phyloP scores from a whole-genome alignment of 2,797 vertebrate species.

The Knipowitschia caucasica region DNA sequence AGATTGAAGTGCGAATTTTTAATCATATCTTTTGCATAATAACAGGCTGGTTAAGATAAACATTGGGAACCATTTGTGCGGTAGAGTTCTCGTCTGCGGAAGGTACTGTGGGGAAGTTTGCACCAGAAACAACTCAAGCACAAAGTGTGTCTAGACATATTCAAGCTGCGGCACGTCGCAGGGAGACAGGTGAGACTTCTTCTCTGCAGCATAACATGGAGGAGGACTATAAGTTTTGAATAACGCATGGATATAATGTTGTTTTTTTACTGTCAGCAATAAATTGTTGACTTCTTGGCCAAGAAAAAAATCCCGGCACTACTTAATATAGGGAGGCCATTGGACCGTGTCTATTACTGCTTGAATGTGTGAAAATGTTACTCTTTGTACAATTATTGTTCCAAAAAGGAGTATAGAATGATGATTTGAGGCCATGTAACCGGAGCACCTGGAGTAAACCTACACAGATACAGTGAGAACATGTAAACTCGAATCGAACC shows the following conservation, averaged over 20 bases:
- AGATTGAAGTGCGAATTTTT: neutral
- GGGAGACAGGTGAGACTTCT: conserved; percentile 81
- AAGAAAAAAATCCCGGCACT: neutral
- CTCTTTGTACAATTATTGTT: no score
- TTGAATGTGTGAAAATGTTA: no score
- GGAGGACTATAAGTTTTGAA: neutral
- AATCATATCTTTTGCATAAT: conserved; percentile 10
- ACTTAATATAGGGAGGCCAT: no score
- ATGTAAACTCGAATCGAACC: no score
- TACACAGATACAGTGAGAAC: no score
- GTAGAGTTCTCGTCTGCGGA: conserved; percentile 26
- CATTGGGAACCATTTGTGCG: conserved; percentile 6
- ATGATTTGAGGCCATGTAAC: no score
- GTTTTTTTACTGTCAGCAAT: conserved; percentile 1
- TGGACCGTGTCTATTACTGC: no score
- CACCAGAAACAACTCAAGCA: conserved; percentile 81
- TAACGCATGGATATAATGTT: neutral
- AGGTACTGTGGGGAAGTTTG: conserved; percentile 65
- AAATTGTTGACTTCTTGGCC: neutral
- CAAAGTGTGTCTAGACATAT: conserved; percentile 86
- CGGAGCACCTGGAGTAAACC: no score
- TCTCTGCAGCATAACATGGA: neutral
- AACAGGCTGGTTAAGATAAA: conserved; percentile 5
- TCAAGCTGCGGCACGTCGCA: conserved; percentile 81
- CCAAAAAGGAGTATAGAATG: no score